Base-by-base conservation (phyloP, 2,888 invertebrate species). In the Pseudococcus jackbeardsleyi region DNA sequence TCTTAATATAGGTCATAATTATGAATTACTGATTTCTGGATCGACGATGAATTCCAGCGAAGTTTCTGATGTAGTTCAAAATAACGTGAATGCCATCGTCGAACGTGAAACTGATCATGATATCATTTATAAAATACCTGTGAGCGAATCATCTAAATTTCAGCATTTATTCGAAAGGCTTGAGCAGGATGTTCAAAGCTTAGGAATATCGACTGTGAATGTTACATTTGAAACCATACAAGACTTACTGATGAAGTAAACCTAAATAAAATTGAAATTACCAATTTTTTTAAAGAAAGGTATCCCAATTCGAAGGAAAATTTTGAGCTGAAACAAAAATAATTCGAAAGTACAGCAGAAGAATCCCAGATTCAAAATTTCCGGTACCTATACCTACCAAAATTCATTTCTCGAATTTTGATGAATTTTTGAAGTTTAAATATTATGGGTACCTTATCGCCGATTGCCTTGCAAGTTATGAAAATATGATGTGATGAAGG, bases 101-200 rank as follows among this genome's bases (percentile, higher is more conserved):
- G 59, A 59, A 59, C 59, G 59, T 59, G 59, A 59, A 59, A 59
- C 59, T 59, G 59, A 59, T n/a, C n/a, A 59, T 8, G 59, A 4
- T 17, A n/a, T 59, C n/a, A n/a, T 59, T 0, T 59, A 4, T 59
- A 59, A n/a, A 59, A 19, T 59, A 59, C 59, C 59, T 5, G 3
- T 59, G 7, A 59, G 59, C 59, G 59, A 59, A 59, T n/a, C 59
- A n/a, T 19, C 12, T n/a, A 59, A 59, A 59, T 59, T 59, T n/a
- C n/a, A 17, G 3, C 1, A 59, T n/a, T 59, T 59, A 7, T 59
- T 59, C 8, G 59, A n/a, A 59, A 59, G 15, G 3, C 59, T 59
- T 15, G 59, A 59, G 15, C 12, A 17, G 5, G n/a, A n/a, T 59
- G n/a, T n/a, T 59, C 59, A 59, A 5, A 59, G 7, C 19, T 59